These are phyloP conservation scores for Chlorodrepanis virens DNA, from an alignment of 2,113 vertebrate species.

Conservation along the genomic window DNA sequence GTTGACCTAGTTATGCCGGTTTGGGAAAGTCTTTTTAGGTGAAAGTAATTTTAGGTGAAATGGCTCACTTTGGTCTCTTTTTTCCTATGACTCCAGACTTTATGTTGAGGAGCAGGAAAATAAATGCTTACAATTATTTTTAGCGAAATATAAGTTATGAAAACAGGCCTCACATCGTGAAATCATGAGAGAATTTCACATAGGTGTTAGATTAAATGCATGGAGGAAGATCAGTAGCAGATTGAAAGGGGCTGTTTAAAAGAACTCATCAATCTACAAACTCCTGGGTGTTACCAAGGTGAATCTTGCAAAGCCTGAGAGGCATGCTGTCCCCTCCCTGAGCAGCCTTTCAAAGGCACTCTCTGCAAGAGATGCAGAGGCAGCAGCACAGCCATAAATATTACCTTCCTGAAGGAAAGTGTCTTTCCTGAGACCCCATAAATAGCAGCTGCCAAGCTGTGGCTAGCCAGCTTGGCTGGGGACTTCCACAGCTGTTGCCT, in stretches of 20 bases:
- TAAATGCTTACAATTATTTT: not conserved
- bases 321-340: not conserved
- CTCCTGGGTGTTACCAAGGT: not conserved
- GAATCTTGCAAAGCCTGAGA: not conserved
- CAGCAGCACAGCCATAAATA: not conserved
- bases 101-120: not conserved
- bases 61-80: not conserved
- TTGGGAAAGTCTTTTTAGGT: not conserved
- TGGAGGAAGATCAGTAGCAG: not conserved
- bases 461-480: fast-evolving
- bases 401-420: not conserved
- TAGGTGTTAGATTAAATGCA: fast-evolving
- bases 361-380: not conserved
- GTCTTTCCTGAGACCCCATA: not conserved
- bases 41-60: not conserved
- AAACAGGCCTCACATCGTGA: not conserved
- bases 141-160: not conserved
- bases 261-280: not conserved
- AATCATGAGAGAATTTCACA: not conserved
- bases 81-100: not conserved
- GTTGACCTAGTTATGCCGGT: not conserved
- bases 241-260: not conserved
- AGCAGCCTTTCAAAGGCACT: not conserved
- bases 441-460: not conserved
- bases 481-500: not conserved